Base-by-base conservation (phyloP, 2,888 invertebrate species). In the Podabrus alpinus region DNA sequence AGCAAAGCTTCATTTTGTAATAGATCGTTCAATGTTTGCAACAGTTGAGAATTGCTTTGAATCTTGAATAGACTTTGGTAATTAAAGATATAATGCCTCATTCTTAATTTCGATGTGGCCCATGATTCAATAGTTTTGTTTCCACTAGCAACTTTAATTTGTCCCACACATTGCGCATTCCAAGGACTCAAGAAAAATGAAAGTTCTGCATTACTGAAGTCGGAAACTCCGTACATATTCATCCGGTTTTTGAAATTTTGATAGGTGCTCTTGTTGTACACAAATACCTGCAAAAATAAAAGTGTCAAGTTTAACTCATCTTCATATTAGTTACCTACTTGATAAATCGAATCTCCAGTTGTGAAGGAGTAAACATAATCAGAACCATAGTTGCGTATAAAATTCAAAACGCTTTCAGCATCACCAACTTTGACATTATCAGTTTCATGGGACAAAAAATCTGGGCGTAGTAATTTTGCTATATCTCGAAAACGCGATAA, bases 361-460 rank as follows among this genome's bases (percentile, higher is more conserved):
- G 95, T 92, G 86, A 94, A 96, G 0, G 95, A 94, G 71, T 94
- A 92, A 62, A 96, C 94, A 84, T 95, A 96, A 85, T 96, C 96
- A 29, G 95, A 95, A 69, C 96, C 96, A 83, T 94, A 94, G 83
- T 93, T 93, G 82, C 93, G 91, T 81, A 96, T 94, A 85, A 96
- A 96, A 83, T 92, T 92, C 0, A 94, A 90, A 7, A 95, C 93
- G 79, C 93, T 93, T 0, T 92, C 91, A 0, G 93, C 91, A 85
- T 96, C 94, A 16, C 95, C 95, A 59, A 91, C 87, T 79, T 92
- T 88, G 17, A 93, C 89, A 17, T 92, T 91, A 68, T 93, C 90
- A 74, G 92, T 91, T 78, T 93, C 93, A 9, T 91, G 90, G 15
- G 90, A 90, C 0, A 95, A 94, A 11, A 92, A 92, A 66, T 93